Evolutionary conservation across 2,113 vertebrate genomes (phyloP), one percentile per base, ranked within the genome.

Genomic region (Anas platyrhynchos): DNA sequence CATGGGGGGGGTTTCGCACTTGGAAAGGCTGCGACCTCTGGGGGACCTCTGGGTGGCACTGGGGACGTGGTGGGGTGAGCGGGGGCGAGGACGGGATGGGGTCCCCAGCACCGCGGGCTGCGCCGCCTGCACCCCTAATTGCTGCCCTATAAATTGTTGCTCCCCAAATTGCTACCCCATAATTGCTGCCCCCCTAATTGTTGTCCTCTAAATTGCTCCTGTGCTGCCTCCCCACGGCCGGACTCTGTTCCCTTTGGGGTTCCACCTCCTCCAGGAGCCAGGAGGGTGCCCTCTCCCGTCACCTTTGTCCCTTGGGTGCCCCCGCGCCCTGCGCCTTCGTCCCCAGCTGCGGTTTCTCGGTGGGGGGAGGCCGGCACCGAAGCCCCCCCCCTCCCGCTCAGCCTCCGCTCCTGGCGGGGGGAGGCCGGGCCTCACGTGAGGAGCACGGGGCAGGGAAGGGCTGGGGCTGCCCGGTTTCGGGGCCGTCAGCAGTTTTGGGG

Each of bases 401-500:
- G 48, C 7, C 54, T 12, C 38, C 32, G 1, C 50, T 52, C 23
- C 50, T 3, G 68, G 75, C 27, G 54, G 54, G 4, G 59, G 7
- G 63, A 8, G 43, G 43, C 67, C 52, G 5, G 46, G 36, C 31
- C 88, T 96, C 63, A 93, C 81, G 88, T 29, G 95, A 88, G 80
- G 61, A 87, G 21, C 67, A 76, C 16, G 85, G 91, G 88, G 22
- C 4, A 48, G 93, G 82, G 93, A 90, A 92, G 95, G 91, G 95
- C 93, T 5, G 21, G 43, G 63, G 77, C 77, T 7, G 76, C 68
- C 54, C 88, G 5, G 32, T 46, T 87, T 20, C 4, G 67, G 95
- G 89, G 91, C 75, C 22, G 95, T 92, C 95, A 94, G 95, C 95
- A 94, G 1, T 85, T 94, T 9, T 1, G 79, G 89, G 95, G 91